Evolutionary conservation across 1,140 invertebrate species (phyloP).

Genomic region (Bradysia coprophila): DNA sequence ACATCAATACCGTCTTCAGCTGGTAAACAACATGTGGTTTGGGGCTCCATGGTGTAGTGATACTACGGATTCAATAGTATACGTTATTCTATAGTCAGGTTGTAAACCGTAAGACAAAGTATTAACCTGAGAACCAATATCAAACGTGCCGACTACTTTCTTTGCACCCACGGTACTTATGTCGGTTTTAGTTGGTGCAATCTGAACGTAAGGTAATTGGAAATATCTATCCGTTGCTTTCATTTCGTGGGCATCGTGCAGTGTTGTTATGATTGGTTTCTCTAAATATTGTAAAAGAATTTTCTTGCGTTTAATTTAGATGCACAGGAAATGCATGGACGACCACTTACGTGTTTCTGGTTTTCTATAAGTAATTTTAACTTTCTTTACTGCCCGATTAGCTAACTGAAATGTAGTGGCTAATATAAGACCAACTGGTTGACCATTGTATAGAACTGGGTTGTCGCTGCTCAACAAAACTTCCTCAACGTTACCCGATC

Average conservation of each 20-base stretch:
- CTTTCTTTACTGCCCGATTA: constrained; percentile 38
- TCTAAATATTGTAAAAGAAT: too few relatives aligned
- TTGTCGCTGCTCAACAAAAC: constrained; percentile 11
- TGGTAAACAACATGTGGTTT: constrained; percentile 35
- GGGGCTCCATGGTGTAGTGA: constrained; percentile 43
- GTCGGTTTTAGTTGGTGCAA: not conserved
- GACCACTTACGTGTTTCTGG: not conserved
- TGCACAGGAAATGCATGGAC: constrained; percentile 8
- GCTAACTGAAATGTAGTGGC: constrained; percentile 40
- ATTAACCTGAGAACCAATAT: constrained; percentile 23
- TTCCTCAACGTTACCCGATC: constrained; percentile 16
- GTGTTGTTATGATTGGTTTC: too few relatives aligned
- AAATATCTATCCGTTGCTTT: too few relatives aligned
- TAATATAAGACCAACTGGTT: constrained; percentile 51
- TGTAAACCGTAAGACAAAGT: too few relatives aligned
- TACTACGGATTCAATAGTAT: too few relatives aligned
- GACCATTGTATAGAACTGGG: constrained; percentile 42
- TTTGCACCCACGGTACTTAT: not conserved
- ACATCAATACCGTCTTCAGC: constrained; percentile 41
- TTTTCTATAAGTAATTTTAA: constrained; percentile 30
- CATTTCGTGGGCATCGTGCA: too few relatives aligned
- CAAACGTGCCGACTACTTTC: constrained; percentile 10
- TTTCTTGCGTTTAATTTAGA: too few relatives aligned
- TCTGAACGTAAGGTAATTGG: too few relatives aligned
- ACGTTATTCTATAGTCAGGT: too few relatives aligned